Conservation (phyloP, 92 coral and sea anemone species). For the Epizoanthus stellaris region DNA sequence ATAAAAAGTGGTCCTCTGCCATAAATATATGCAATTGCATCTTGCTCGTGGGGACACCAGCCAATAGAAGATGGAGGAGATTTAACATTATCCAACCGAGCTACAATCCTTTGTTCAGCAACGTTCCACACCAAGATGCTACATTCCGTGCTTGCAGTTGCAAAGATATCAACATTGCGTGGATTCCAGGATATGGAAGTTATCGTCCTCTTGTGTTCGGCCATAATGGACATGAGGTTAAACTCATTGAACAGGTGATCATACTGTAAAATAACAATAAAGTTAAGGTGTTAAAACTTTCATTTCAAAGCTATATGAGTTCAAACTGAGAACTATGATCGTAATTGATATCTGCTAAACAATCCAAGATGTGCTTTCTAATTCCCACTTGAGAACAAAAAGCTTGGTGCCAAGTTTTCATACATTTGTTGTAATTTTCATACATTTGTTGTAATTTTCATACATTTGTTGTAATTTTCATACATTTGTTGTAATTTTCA, state of each 20-base stretch:
- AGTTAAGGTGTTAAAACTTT: background rate
- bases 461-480: no score
- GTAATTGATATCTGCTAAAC: no score
- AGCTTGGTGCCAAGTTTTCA: background rate
- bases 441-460: no score
- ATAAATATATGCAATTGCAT: slow-evolving; percentile 78
- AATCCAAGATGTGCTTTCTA: no score
- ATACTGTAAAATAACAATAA: slow-evolving; percentile 44
- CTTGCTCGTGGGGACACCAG: slow-evolving; percentile 87
- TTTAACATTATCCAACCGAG: slow-evolving; percentile 70
- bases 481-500: no score
- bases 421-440: no score
- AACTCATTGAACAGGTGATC: slow-evolving; percentile 84
- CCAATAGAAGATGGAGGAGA: slow-evolving; percentile 76
- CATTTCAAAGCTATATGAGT: no score
- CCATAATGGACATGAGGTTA: slow-evolving; percentile 82
- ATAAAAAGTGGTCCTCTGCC: slow-evolving; percentile 92
- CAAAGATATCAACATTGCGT: slow-evolving; percentile 76
- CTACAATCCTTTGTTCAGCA: slow-evolving; percentile 72
- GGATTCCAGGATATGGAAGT: slow-evolving; percentile 95
- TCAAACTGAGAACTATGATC: no score
- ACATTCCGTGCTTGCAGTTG: slow-evolving; percentile 87
- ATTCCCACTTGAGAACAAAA: no score
- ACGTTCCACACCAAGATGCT: slow-evolving; percentile 89
- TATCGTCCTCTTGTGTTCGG: slow-evolving; percentile 93